These are phyloP conservation scores for Trichogramma dendrolimi DNA, from an alignment of 2,888 invertebrate species.

Conservation along the genomic window DNA sequence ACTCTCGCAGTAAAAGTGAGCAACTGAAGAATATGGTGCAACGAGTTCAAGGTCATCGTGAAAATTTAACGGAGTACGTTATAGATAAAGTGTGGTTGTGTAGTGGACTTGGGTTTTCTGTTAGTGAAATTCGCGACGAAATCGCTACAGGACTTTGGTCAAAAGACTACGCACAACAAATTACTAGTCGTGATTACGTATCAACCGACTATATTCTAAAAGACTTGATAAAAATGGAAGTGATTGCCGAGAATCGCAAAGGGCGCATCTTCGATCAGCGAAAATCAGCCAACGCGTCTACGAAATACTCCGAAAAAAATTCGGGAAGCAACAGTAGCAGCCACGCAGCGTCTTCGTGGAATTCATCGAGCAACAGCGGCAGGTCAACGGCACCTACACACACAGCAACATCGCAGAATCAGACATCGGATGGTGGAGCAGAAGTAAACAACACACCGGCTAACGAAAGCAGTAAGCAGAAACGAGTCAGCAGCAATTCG, in stretches of 20 bases:
- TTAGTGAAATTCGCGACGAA: conserved; percentile 20
- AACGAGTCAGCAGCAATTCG: neutral
- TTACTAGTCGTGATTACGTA: neutral
- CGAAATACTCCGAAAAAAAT: no score
- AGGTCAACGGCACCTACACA: neutral
- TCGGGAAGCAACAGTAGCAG: neutral
- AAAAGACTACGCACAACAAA: conserved; percentile 5
- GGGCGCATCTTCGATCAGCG: neutral
- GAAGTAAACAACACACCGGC: no score
- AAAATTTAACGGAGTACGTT: conserved; percentile 20
- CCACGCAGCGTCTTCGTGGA: neutral
- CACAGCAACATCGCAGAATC: neutral
- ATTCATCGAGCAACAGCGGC: neutral
- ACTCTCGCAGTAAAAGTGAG: conserved; percentile 2
- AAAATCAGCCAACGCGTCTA: neutral
- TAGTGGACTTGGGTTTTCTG: conserved; percentile 9
- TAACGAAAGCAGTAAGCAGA: neutral
- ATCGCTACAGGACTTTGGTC: conserved; percentile 15
- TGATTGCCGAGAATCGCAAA: neutral
- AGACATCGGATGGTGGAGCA: neutral
- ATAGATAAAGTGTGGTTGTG: conserved; percentile 26
- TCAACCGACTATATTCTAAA: conserved; percentile 17
- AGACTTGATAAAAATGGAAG: conserved; percentile 13
- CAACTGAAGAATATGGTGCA: conserved; percentile 14
- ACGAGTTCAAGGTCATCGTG: conserved; percentile 2